Percentiles rank a stretch among this genome's conserved stretches.
phyloP scores from a whole-genome alignment of 2,888 invertebrate species.

The Mycogona germanica region DNA sequence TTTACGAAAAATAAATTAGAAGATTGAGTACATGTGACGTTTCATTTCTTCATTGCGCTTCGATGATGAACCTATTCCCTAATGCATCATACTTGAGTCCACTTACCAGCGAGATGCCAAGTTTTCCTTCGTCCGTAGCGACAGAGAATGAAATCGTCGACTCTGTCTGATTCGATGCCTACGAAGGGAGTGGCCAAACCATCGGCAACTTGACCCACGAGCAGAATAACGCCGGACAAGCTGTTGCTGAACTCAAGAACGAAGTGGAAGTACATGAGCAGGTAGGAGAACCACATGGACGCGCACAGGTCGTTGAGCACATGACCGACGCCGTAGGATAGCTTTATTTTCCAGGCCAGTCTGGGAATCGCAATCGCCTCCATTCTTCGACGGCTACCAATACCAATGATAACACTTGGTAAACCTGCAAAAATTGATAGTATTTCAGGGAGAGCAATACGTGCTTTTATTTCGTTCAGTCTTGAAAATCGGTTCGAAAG shows the following conservation, averaged over 20 bases:
- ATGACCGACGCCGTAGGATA: slow-evolving; percentile 39
- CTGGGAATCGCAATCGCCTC: neutral
- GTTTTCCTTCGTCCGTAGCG: slow-evolving; percentile 69
- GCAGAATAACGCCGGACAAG: slow-evolving; percentile 48
- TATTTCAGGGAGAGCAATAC: too few relatives aligned
- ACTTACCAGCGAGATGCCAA: slow-evolving; percentile 82
- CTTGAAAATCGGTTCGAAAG: too few relatives aligned
- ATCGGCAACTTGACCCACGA: slow-evolving; percentile 65
- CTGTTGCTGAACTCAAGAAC: slow-evolving; percentile 25
- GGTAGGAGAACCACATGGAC: slow-evolving; percentile 45
- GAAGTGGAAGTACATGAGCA: slow-evolving; percentile 30
- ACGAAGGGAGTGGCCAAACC: slow-evolving; percentile 77
- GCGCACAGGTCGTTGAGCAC: slow-evolving; percentile 44
- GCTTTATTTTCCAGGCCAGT: slow-evolving; percentile 16
- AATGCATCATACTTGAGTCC: too few relatives aligned
- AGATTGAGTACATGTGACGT: too few relatives aligned
- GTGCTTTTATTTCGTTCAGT: too few relatives aligned
- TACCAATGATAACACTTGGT: too few relatives aligned
- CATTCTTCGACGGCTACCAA: too few relatives aligned
- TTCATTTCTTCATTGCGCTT: too few relatives aligned
- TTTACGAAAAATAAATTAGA: too few relatives aligned
- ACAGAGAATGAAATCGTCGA: slow-evolving; percentile 49
- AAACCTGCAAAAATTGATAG: too few relatives aligned
- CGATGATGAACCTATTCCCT: too few relatives aligned
- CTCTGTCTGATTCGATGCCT: slow-evolving; percentile 67